Conservation (phyloP, 2,113 vertebrate genomes). For the Coryphaenoides rupestris region DNA sequence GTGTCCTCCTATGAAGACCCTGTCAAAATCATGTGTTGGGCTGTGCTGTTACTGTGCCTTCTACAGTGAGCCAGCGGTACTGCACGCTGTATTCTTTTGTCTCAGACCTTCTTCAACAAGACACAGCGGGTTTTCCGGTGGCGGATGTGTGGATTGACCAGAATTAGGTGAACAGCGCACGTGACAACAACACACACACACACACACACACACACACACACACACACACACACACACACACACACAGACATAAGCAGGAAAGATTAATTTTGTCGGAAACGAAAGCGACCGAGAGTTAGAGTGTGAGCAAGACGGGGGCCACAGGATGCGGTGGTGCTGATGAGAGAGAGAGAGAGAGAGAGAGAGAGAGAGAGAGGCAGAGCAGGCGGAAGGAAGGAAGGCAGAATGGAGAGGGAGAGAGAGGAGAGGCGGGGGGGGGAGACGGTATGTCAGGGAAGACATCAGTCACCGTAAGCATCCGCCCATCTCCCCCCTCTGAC, state of each 20-base stretch:
- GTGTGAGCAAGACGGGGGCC: too few species aligned
- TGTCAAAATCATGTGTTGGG: neutral
- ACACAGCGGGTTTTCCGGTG: too few species aligned
- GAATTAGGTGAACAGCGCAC: constrained; percentile 15
- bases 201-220: too few species aligned
- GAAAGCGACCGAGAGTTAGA: too few species aligned
- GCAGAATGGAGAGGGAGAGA: constrained; percentile 7
- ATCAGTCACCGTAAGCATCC: constrained; percentile 48
- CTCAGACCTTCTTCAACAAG: neutral
- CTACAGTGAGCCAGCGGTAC: constrained; percentile 23
- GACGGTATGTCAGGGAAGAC: constrained; percentile 44
- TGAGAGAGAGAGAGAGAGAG: constrained; percentile 5
- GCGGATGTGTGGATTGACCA: too few species aligned
- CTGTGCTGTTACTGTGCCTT: constrained; percentile 1
- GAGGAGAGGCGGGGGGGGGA: constrained; percentile 2
- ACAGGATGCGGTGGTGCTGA: too few species aligned
- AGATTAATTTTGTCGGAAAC: too few species aligned
- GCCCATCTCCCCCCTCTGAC: constrained; percentile 46
- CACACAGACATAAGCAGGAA: too few species aligned
- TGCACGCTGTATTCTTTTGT: constrained; percentile 33
- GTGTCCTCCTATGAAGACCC: neutral
- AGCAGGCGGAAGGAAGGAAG: constrained; percentile 1
- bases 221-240: too few species aligned
- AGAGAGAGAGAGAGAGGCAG: constrained; percentile 16
- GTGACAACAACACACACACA: too few species aligned